Percentiles rank a stretch among this genome's conserved stretches.
Evolutionary conservation across 2,113 vertebrate species (phyloP).

Genomic region (Cromileptes altivelis): DNA sequence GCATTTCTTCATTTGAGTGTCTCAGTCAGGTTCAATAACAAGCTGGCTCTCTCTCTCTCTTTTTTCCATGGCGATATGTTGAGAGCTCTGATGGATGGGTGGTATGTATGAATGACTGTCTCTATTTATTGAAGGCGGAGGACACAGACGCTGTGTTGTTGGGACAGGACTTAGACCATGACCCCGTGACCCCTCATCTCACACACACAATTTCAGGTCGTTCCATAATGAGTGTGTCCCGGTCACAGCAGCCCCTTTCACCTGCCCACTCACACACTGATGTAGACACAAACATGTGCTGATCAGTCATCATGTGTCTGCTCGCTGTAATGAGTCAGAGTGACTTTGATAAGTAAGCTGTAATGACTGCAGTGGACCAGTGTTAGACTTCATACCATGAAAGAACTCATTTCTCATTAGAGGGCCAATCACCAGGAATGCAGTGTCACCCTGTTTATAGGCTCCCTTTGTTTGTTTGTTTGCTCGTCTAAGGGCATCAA

Average conservation of each 20-base stretch:
- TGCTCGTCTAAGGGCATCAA: not conserved
- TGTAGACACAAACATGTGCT: conserved; percentile 51
- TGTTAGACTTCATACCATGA: not conserved
- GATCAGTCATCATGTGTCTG: conserved; percentile 71
- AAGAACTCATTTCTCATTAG: not conserved
- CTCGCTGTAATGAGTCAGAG: conserved; percentile 51
- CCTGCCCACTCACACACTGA: conserved; percentile 60
- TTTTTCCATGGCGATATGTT: conserved; percentile 64
- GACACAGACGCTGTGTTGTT: conserved; percentile 84
- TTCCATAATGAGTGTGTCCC: conserved; percentile 77
- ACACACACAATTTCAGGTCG: conserved; percentile 50
- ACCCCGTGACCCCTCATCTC: conserved; percentile 74
- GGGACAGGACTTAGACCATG: conserved; percentile 78
- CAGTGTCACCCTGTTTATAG: not conserved
- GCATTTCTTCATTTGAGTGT: conserved; percentile 26
- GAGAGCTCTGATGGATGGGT: conserved; percentile 84
- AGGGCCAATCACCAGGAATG: not conserved
- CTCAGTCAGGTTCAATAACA: conserved; percentile 50
- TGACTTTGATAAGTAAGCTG: conserved; percentile 65
- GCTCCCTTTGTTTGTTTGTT: not conserved
- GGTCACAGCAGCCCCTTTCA: conserved; percentile 75
- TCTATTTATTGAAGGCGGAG: conserved; percentile 85
- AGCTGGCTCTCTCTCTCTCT: conserved; percentile 43
- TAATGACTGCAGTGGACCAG: conserved; percentile 24
- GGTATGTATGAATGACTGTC: conserved; percentile 83